These are phyloP conservation scores for Aptenodytes forsteri DNA, from an alignment of 2,113 vertebrate genomes.

Conservation along the genomic window DNA sequence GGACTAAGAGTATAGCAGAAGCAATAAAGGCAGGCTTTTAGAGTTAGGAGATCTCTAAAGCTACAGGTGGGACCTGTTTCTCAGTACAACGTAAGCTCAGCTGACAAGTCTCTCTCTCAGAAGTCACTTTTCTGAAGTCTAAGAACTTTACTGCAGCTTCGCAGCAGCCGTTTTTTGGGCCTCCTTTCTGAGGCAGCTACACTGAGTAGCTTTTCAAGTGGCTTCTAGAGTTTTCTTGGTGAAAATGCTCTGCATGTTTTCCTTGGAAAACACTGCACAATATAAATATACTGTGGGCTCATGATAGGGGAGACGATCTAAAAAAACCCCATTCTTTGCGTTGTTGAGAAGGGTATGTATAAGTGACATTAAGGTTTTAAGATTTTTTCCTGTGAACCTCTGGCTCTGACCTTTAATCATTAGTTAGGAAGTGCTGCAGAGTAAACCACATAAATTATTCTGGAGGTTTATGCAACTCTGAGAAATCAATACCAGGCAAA, in stretches of 20 bases:
- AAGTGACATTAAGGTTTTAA: neutral
- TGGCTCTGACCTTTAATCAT: neutral
- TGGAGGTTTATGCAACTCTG: neutral
- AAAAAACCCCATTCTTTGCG: neutral
- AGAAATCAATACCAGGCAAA: neutral
- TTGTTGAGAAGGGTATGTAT: neutral
- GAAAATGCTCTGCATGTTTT: neutral
- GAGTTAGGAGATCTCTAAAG: neutral
- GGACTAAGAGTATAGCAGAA: neutral
- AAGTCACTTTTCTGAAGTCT: neutral
- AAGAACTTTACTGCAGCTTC: neutral
- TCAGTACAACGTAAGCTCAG: neutral
- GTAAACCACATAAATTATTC: neutral
- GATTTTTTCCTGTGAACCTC: neutral
- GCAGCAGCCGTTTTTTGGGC: neutral
- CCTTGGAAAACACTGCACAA: neutral
- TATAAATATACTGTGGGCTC: neutral
- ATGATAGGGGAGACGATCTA: neutral
- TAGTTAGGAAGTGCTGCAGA: neutral
- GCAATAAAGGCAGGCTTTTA: neutral
- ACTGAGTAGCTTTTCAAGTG: neutral
- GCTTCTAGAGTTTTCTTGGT: neutral
- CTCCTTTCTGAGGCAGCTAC: neutral
- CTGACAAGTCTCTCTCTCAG: neutral
- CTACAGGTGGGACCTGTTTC: neutral